phyloP scores from a whole-genome alignment of 2,797 vertebrate species.

The Enteromius paludinosus region DNA sequence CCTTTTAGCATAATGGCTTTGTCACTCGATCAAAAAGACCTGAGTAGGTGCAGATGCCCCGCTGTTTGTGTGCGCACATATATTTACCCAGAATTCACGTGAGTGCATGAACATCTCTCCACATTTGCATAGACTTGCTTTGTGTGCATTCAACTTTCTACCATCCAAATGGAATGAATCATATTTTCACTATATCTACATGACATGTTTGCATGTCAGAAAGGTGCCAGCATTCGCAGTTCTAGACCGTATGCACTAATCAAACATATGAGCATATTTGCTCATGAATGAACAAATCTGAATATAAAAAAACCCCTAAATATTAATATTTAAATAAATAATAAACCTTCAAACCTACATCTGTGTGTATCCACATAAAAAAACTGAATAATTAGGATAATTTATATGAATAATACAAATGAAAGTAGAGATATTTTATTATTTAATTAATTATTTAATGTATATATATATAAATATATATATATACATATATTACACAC shows the following conservation, averaged over 20 bases:
- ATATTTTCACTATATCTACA: neutral
- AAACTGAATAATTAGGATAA: too few relatives aligned
- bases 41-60: conserved; percentile 34
- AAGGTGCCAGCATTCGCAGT: neutral
- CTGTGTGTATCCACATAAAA: too few relatives aligned
- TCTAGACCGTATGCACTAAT: neutral
- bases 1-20: conserved; percentile 71
- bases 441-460: too few relatives aligned
- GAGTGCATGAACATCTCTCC: neutral
- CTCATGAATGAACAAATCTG: neutral
- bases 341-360: neutral
- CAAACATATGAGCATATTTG: neutral
- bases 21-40: conserved; percentile 50
- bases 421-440: too few relatives aligned
- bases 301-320: neutral
- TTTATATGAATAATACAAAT: too few relatives aligned
- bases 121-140: conserved; percentile 30
- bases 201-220: neutral
- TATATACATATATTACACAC: too few relatives aligned
- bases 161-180: neutral
- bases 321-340: neutral
- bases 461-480: too few relatives aligned
- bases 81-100: conserved; percentile 24
- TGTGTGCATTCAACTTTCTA: neutral
- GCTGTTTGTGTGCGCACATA: conserved; percentile 28